These are phyloP conservation scores for Coregonus clupeaformis DNA, from an alignment of 2,113 vertebrate species.

Conservation along the genomic window DNA sequence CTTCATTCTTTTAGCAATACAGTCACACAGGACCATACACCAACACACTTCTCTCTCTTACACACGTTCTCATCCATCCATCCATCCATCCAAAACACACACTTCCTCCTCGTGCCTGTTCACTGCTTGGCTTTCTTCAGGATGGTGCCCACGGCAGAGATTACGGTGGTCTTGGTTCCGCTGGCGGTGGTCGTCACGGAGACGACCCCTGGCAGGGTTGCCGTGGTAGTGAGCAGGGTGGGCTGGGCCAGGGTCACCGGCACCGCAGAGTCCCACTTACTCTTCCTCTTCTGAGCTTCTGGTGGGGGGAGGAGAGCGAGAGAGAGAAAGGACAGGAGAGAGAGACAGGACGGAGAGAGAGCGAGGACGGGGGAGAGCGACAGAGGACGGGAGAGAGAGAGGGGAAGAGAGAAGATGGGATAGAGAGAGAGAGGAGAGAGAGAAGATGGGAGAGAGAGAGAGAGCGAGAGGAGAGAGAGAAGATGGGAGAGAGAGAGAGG, in stretches of 20 bases:
- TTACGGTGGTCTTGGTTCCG: conserved; percentile 96
- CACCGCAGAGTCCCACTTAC: conserved; percentile 98
- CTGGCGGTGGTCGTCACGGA: conserved; percentile 96
- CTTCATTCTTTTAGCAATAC: neutral
- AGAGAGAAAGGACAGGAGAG: no score
- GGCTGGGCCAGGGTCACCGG: conserved; percentile 93
- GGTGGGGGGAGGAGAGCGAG: conserved; percentile 35
- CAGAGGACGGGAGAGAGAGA: no score
- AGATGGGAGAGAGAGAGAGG: no score
- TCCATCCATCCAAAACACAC: neutral
- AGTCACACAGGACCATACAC: conserved; percentile 1
- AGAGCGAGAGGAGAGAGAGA: no score
- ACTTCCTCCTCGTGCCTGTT: conserved; percentile 34
- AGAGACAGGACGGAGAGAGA: no score
- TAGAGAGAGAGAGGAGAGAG: no score
- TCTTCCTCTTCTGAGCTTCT: conserved; percentile 98
- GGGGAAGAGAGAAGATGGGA: no score
- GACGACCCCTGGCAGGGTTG: conserved; percentile 89
- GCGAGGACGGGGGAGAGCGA: no score
- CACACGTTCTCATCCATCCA: conserved; percentile 4
- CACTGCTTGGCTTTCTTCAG: conserved; percentile 97
- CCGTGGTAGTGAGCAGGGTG: conserved; percentile 89
- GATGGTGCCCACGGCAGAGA: conserved; percentile 97
- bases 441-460: no score
- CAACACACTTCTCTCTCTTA: neutral